Evolutionary conservation across 2,888 invertebrate species (phyloP).

Genomic region (Catocala sponsa): DNA sequence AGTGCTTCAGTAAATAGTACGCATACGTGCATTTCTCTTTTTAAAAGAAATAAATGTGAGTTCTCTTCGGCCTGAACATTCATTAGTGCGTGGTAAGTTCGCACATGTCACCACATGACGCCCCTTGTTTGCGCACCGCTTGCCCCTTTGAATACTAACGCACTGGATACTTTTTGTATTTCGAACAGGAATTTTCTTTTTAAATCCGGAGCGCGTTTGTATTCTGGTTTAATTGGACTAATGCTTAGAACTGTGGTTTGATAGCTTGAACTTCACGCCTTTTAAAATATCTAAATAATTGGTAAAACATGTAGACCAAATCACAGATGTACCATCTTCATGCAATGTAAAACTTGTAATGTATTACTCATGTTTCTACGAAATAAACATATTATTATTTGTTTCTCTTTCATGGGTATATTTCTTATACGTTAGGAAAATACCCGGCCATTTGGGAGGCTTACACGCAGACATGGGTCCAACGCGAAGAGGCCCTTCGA

Average conservation of each 20-base stretch:
- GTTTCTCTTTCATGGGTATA: too few species aligned
- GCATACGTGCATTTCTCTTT: slow-evolving; percentile 10
- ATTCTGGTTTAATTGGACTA: slow-evolving; percentile 12
- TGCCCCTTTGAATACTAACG: slow-evolving; percentile 51
- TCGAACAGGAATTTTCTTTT: slow-evolving; percentile 28
- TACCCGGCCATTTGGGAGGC: too few species aligned
- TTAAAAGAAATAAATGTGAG: slow-evolving; percentile 12
- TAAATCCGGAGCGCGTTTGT: neutral
- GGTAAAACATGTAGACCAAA: too few species aligned
- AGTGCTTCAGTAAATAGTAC: slow-evolving; percentile 1
- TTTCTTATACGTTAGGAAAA: too few species aligned
- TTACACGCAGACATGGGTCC: too few species aligned
- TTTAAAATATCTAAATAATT: too few species aligned
- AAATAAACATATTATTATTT: too few species aligned
- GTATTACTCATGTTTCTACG: too few species aligned
- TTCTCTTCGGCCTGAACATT: slow-evolving; percentile 16
- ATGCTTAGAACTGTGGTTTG: neutral
- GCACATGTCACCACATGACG: slow-evolving; percentile 46
- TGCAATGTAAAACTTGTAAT: too few species aligned
- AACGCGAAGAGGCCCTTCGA: too few species aligned
- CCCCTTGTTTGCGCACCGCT: slow-evolving; percentile 47
- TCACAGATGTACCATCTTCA: too few species aligned
- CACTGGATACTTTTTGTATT: slow-evolving; percentile 35
- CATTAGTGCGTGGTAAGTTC: slow-evolving; percentile 37
- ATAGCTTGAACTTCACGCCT: too few species aligned